Percentiles rank a stretch among this genome's conserved stretches.
Conservation (phyloP, 2,113 vertebrate genomes). For the Chroicocephalus ridibundus region DNA sequence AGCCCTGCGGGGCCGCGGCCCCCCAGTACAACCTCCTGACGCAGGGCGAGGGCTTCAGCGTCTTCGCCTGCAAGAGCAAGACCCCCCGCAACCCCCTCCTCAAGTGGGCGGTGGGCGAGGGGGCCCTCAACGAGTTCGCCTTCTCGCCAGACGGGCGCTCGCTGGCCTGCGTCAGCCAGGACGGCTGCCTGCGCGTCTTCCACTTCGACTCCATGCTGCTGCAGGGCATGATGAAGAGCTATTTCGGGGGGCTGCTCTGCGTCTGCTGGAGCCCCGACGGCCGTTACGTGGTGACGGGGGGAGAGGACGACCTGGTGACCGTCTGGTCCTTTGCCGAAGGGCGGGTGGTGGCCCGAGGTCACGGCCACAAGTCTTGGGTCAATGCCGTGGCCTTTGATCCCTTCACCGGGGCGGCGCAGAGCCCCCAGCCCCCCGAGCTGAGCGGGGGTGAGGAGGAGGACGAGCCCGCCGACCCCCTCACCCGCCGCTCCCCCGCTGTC, state of each 20-base stretch:
- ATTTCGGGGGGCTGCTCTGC: conserved; percentile 90
- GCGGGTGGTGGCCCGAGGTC: conserved; percentile 87
- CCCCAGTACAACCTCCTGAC: conserved; percentile 88
- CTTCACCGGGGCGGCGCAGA: conserved; percentile 78
- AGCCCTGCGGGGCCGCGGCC: conserved; percentile 77
- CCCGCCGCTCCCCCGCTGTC: conserved; percentile 72
- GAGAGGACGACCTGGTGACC: conserved; percentile 90
- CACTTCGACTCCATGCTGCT: conserved; percentile 93
- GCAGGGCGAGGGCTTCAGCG: conserved; percentile 87
- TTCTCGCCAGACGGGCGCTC: conserved; percentile 89
- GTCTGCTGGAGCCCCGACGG: conserved; percentile 95
- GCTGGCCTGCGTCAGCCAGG: conserved; percentile 92
- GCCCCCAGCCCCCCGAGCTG: conserved; percentile 64
- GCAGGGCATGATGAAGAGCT: conserved; percentile 91
- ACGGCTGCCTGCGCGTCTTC: conserved; percentile 88
- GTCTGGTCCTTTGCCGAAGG: conserved; percentile 91
- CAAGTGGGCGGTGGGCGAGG: conserved; percentile 88
- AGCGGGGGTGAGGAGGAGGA: conserved; percentile 78
- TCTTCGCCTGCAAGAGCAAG: conserved; percentile 90
- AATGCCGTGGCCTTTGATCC: conserved; percentile 92
- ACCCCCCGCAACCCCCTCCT: conserved; percentile 86
- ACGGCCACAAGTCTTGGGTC: conserved; percentile 94
- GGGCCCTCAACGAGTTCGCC: conserved; percentile 88
- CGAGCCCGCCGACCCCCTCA: conserved; percentile 65
- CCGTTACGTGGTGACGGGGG: conserved; percentile 88